These are phyloP conservation scores for Synergus itoensis DNA, from an alignment of 2,888 invertebrate genomes.

Conservation along the genomic window DNA sequence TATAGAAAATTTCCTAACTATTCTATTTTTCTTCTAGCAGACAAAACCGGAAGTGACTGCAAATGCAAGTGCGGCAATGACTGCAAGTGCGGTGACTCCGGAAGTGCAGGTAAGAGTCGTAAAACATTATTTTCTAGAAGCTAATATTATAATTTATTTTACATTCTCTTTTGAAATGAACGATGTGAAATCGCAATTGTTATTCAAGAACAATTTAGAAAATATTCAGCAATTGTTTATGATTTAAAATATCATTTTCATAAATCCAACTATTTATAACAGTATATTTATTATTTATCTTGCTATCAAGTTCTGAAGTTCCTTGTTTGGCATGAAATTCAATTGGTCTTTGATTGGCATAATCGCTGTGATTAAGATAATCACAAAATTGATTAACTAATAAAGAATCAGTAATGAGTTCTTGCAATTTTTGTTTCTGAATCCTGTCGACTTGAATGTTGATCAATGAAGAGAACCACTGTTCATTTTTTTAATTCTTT, in stretches of 20 bases:
- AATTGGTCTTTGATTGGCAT: background rate
- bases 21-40: conserved; percentile 58
- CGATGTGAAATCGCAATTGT: background rate
- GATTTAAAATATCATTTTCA: background rate
- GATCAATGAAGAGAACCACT: conserved; percentile 8
- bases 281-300: no score
- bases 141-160: background rate
- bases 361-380: conserved; percentile 11
- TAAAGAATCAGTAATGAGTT: conserved; percentile 2
- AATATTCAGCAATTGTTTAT: background rate
- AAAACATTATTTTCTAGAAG: conserved; percentile 6
- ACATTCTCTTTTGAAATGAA: background rate
- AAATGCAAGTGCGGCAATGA: conserved; percentile 72
- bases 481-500: conserved; percentile 7
- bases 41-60: conserved; percentile 68
- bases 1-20: background rate
- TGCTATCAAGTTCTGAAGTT: background rate
- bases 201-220: background rate
- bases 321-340: background rate
- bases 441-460: conserved; percentile 37
- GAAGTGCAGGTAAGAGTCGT: conserved; percentile 59
- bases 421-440: conserved; percentile 19
- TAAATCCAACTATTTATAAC: background rate
- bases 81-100: conserved; percentile 70
- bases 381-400: background rate